Conservation (phyloP, 2,113 vertebrate genomes). For the Dasyornis broadbenti region DNA sequence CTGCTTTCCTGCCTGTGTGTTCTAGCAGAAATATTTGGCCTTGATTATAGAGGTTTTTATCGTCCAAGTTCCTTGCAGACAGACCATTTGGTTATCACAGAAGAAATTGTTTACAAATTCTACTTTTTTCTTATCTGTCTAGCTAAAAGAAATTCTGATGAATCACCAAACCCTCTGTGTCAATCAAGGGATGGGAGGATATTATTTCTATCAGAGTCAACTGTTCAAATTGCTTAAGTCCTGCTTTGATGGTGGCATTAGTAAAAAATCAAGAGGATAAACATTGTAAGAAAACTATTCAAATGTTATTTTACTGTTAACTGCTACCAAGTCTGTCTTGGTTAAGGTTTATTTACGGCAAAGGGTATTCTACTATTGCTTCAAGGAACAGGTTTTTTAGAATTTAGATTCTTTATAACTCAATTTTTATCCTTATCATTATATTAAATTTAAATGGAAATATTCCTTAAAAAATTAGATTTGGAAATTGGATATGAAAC, state of each 20-base stretch:
- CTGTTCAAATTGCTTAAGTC: background rate
- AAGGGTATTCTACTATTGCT: background rate
- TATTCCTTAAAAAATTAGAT: background rate
- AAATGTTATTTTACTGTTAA: background rate
- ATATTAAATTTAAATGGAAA: background rate
- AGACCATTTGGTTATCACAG: background rate
- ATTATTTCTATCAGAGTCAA: background rate
- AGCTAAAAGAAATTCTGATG: background rate
- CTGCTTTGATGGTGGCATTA: background rate
- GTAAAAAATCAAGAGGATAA: conserved; percentile 21
- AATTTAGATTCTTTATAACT: background rate
- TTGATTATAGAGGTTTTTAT: background rate
- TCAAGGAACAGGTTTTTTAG: background rate
- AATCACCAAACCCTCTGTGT: background rate
- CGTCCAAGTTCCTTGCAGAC: background rate
- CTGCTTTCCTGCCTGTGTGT: background rate
- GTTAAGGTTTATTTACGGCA: background rate
- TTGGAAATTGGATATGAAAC: background rate
- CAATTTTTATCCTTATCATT: background rate
- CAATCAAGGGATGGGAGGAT: background rate
- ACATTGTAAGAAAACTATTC: background rate
- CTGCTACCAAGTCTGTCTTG: background rate
- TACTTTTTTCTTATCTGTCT: background rate
- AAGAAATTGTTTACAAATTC: background rate
- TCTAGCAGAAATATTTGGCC: conserved; percentile 13